Evolutionary conservation across 2,113 vertebrate species (phyloP), one percentile per base, ranked within the genome.

Genomic region (Chascanopsetta lugubris): DNA sequence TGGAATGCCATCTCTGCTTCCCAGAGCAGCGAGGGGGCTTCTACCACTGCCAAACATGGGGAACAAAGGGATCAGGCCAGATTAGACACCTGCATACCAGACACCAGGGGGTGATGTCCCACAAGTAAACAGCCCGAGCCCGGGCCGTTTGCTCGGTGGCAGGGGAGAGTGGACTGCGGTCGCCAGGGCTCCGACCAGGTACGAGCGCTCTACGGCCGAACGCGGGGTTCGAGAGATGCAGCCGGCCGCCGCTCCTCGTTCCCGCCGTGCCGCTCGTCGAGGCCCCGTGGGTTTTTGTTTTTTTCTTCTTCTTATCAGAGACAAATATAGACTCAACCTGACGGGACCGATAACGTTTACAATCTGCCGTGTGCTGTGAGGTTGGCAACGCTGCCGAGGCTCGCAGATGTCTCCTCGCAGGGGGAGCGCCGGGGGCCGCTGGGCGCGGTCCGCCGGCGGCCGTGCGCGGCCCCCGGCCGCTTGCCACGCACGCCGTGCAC

Each of bases 61-160:
- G 87, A 89, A 91, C 88, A 91, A 91, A 89, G 56, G 85, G 85
- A 88, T 85, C 87, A 88, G 59, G 55, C 58, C 61, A 85, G 82
- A 88, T 85, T 86, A 86, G 70, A 85, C 72, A 88, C 86, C 83
- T 89, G 83, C 83, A 90, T 89, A 86, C 85, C 86, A 88, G 75
- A 86, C 91, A 91, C 80, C 78, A 90, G 90, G 89, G 88, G 91
- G 88, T 80, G 75, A 73, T 84, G 81, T 88, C 89, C 84, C 55
- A 21, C 67, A 75, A 85, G 81, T 53, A 76, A 84, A 58, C 54
- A 2, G 56, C 54, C 2, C 6, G 6, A 21, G 29, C 5, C 55
- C n/a, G 6, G 56, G 67, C 68, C 55, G 55, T 42, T 79, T 42
- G n/a, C n/a, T 38, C 13, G 46, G 38, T 66, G 72, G 46, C 29